phyloP scores from a whole-genome alignment of 2,797 vertebrate genomes.

The Peromyscus aztecus region DNA sequence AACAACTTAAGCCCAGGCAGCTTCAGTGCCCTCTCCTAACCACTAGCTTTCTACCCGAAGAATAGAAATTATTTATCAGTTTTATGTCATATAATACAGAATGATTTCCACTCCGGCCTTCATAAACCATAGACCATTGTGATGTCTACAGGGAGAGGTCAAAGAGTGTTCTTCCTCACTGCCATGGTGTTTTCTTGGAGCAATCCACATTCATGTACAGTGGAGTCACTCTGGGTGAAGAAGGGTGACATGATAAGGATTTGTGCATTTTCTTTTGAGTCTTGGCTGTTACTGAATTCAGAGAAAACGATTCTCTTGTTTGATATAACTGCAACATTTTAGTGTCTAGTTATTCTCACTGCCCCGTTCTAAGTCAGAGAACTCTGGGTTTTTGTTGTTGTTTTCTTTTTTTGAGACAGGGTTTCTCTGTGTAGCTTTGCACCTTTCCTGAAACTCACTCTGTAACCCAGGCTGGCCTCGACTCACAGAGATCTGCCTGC shows the following conservation, averaged over 20 bases:
- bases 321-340: background rate
- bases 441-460: no score
- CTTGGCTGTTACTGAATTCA: background rate
- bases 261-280: constrained; percentile 10
- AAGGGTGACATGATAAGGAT: background rate
- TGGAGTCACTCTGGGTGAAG: background rate
- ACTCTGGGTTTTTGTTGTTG: background rate
- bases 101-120: background rate
- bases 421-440: no score
- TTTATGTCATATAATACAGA: background rate
- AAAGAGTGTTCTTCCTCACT: background rate
- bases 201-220: background rate
- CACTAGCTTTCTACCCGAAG: constrained; percentile 2
- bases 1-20: background rate
- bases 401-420: no score
- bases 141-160: background rate
- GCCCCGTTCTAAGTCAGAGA: background rate
- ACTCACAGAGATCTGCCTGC: no score
- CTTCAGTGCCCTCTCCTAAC: background rate
- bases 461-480: no score
- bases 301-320: constrained; percentile 56
- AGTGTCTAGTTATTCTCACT: background rate
- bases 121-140: background rate
- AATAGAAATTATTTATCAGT: constrained; percentile 3
- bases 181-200: background rate